These are phyloP conservation scores for Idaea straminata DNA, from an alignment of 2,888 invertebrate genomes.

Conservation along the genomic window DNA sequence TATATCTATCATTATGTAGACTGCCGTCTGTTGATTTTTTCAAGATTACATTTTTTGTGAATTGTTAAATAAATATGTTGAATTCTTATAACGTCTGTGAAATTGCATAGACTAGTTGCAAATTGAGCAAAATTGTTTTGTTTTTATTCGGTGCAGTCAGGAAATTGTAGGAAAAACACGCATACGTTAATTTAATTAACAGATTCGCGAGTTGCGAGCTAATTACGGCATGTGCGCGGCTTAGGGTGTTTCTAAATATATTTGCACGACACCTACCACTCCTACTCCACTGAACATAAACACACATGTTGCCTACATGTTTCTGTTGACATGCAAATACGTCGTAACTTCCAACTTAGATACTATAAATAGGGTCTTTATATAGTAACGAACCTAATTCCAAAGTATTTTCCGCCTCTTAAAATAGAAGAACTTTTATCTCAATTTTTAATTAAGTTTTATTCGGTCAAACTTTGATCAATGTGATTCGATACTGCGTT, in stretches of 20 bases:
- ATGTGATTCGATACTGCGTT: constrained; percentile 45
- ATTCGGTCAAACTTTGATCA: constrained; percentile 35
- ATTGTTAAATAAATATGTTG: not conserved
- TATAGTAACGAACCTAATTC: not conserved
- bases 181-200: constrained; percentile 59
- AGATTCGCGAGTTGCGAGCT: constrained; percentile 43
- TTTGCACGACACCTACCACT: constrained; percentile 58
- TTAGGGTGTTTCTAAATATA: constrained; percentile 56
- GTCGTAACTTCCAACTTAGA: not conserved
- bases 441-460: constrained; percentile 10
- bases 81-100: not conserved
- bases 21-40: not conserved
- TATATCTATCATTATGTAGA: constrained; percentile 13
- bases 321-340: constrained; percentile 18
- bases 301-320: constrained; percentile 43
- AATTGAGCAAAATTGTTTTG: not conserved
- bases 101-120: not conserved
- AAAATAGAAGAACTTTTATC: constrained; percentile 10
- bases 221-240: constrained; percentile 46
- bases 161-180: constrained; percentile 40
- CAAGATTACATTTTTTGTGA: not conserved
- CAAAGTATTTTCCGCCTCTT: constrained; percentile 4
- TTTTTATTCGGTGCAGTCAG: constrained; percentile 2
- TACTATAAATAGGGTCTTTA: not conserved
- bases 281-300: constrained; percentile 45